These are phyloP conservation scores for Porites lobata DNA, from an alignment of 92 coral and sea anemone species.

Conservation along the genomic window DNA sequence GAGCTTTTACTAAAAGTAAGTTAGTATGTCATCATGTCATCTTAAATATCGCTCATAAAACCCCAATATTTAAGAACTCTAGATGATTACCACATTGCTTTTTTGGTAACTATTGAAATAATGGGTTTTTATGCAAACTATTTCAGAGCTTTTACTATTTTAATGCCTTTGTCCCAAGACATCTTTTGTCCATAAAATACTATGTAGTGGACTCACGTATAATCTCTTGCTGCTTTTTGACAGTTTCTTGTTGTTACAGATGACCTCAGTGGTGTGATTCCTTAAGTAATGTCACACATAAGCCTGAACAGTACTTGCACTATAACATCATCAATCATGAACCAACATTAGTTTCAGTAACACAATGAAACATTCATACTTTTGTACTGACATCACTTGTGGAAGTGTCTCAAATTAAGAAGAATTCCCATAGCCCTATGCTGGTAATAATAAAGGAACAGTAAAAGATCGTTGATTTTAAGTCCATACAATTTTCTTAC, in stretches of 20 bases:
- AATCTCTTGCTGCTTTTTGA: not conserved
- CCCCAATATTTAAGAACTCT: not conserved
- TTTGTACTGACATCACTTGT: too few relatives aligned
- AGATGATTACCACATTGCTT: not conserved
- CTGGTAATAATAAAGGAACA: too few relatives aligned
- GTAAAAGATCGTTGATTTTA: too few relatives aligned
- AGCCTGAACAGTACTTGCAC: too few relatives aligned
- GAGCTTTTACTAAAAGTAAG: not conserved
- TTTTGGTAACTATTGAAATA: not conserved
- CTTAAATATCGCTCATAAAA: not conserved
- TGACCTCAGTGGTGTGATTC: too few relatives aligned
- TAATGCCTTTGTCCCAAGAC: not conserved
- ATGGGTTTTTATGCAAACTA: not conserved
- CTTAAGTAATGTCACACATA: too few relatives aligned
- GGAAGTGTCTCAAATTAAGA: too few relatives aligned
- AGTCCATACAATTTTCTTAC: too few relatives aligned
- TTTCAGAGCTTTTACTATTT: not conserved
- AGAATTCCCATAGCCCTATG: too few relatives aligned
- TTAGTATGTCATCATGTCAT: not conserved
- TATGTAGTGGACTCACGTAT: not conserved
- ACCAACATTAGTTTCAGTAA: too few relatives aligned
- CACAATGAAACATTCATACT: too few relatives aligned
- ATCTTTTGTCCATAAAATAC: not conserved
- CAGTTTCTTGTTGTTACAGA: not conserved
- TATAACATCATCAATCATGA: too few relatives aligned